These are phyloP conservation scores for Tyrannus savana DNA, from an alignment of 2,113 vertebrate species.

Conservation along the genomic window DNA sequence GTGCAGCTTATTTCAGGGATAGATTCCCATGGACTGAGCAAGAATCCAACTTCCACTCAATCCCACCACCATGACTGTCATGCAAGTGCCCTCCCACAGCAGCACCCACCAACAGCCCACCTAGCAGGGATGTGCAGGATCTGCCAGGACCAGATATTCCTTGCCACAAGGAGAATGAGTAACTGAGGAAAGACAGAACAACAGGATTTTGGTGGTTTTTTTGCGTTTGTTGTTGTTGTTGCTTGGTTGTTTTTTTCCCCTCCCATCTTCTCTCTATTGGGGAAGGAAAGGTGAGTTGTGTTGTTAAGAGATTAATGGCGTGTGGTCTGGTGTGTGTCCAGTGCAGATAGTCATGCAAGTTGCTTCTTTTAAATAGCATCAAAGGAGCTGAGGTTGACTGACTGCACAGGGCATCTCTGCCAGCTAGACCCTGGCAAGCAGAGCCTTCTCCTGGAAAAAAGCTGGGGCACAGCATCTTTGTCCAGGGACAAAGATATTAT, in stretches of 20 bases:
- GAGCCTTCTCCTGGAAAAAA: not conserved
- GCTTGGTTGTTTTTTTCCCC: not conserved
- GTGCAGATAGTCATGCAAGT: accelerated
- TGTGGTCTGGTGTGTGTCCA: not conserved
- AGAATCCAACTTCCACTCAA: not conserved
- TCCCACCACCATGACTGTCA: not conserved
- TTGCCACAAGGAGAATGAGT: not conserved
- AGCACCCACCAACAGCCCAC: not conserved
- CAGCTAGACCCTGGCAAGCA: not conserved
- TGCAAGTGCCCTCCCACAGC: not conserved
- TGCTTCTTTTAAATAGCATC: not conserved
- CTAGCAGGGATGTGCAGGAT: not conserved
- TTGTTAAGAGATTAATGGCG: not conserved
- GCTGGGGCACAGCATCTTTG: not conserved
- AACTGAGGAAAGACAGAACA: not conserved
- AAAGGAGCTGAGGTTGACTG: not conserved
- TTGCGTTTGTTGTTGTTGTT: not conserved
- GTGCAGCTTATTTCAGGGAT: not conserved
- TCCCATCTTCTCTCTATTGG: not conserved
- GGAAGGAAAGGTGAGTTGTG: not conserved
- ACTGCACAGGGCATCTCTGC: not conserved
- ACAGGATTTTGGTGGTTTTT: not conserved
- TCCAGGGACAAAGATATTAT: not conserved
- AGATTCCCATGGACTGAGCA: not conserved
- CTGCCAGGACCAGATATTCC: not conserved